phyloP scores from a whole-genome alignment of 2,113 vertebrate genomes.

The Orthonyx spaldingii region DNA sequence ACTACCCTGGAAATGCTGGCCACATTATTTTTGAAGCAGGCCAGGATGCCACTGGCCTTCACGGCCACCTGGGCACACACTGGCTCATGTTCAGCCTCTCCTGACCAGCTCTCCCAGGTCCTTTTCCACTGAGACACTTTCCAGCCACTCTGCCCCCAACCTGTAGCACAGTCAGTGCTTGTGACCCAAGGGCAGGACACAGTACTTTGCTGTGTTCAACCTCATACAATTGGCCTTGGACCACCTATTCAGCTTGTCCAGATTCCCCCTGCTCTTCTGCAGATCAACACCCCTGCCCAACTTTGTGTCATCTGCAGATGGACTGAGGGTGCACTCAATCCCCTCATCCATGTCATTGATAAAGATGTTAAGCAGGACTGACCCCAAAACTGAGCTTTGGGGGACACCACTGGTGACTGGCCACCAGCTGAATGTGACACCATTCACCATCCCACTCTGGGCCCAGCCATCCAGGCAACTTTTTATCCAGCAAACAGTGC shows the following conservation, averaged over 20 bases:
- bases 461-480: not conserved
- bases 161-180: not conserved
- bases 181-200: not conserved
- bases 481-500: not conserved
- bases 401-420: not conserved
- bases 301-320: not conserved
- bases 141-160: not conserved
- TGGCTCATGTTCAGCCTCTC: not conserved
- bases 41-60: not conserved
- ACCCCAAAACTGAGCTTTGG: not conserved
- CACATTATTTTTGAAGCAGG: not conserved
- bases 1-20: not conserved
- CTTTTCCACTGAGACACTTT: not conserved
- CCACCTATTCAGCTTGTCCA: not conserved
- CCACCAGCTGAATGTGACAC: not conserved
- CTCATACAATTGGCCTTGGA: not conserved
- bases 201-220: not conserved
- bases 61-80: not conserved
- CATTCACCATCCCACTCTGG: not conserved
- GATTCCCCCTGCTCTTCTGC: not conserved
- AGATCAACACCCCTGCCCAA: not conserved
- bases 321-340: fast-evolving
- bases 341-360: not conserved
- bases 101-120: not conserved
- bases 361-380: not conserved